Percentiles rank a stretch among this genome's conserved stretches.
Conservation (phyloP, 1,140 invertebrate genomes). For the Heliconius hermathena region DNA sequence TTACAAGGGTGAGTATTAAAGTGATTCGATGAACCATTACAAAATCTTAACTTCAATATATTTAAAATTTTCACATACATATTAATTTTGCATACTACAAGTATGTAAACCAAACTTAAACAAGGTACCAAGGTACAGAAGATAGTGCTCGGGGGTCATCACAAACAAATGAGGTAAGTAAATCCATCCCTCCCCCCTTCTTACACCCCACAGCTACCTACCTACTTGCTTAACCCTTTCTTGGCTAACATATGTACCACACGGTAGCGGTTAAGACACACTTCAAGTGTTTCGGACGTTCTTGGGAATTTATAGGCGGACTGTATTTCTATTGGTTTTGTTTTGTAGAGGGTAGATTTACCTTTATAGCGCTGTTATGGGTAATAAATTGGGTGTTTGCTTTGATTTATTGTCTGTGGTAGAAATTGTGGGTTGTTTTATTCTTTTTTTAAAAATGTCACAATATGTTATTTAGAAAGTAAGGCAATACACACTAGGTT, state of each 20-base stretch:
- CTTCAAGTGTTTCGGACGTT: slow-evolving; percentile 77
- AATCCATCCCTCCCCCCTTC: slow-evolving; percentile 63
- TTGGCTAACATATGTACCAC: slow-evolving; percentile 74
- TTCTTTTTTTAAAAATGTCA: not conserved
- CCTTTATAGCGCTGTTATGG: slow-evolving; percentile 1
- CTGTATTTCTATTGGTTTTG: slow-evolving; percentile 69
- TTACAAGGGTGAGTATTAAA: too few relatives aligned
- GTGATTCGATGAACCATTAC: too few relatives aligned
- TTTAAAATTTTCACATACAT: too few relatives aligned
- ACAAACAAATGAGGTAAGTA: slow-evolving; percentile 80
- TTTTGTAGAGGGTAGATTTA: slow-evolving; percentile 47
- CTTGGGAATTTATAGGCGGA: slow-evolving; percentile 70
- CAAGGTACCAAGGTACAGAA: slow-evolving; percentile 60
- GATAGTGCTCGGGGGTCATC: slow-evolving; percentile 76
- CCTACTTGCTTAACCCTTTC: slow-evolving; percentile 72
- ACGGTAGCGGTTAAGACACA: slow-evolving; percentile 70
- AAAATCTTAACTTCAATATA: too few relatives aligned
- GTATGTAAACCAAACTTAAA: slow-evolving; percentile 54
- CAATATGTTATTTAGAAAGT: too few relatives aligned
- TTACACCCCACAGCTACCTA: slow-evolving; percentile 42
- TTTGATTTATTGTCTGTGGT: not conserved
- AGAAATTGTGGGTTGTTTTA: not conserved
- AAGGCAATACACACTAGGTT: too few relatives aligned
- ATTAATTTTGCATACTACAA: too few relatives aligned
- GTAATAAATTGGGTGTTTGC: not conserved